Base-by-base conservation (phyloP, 2,888 invertebrate species). In the Ophion ventricosus region DNA sequence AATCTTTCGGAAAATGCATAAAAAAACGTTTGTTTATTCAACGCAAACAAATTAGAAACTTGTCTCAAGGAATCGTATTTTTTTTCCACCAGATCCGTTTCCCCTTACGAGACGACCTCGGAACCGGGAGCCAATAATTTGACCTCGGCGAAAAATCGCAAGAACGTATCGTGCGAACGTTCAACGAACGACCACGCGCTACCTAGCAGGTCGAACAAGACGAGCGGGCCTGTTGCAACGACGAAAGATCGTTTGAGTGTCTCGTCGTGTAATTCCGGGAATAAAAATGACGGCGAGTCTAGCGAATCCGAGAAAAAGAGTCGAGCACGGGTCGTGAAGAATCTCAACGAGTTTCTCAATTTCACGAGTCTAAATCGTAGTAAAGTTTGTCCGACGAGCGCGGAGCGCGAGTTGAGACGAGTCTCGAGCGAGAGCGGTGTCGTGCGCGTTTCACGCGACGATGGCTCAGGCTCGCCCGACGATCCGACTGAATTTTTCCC, bases 401-500 rank as follows among this genome's bases (percentile, higher is more conserved):
- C 91, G 3, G 92, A 92, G 25, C 88, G 90, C 3, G 92, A 93
- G 63, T 83, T 91, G 5, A 89, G 90, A 2, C 89, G 90, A 59
- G 91, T 91, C 11, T 90, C 92, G 0, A 92, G 91, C 82, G 92
- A 92, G 57, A 91, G 91, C 40, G 90, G 90, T 49, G 90, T 91
- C 3, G 88, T 90, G n/a, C 88, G 89, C 64, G 88, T 89, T 0
- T 80, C 89, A 2, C 89, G 90, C 26, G 93, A 93, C 40, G 93
- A 93, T 59, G 87, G 87, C 76, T 97, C 97, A 85, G 87, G 85
- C 76, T 97, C 97, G 85, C 97, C 97, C 0, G 97, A 97, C 88
- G 97, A 97, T 92, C 96, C 96, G 1, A 96, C 97, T 88, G 97
- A 97, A 91, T 97, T 97, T 92, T 97, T 97, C 91, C 97, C 97